Conservation (phyloP, 2,888 invertebrate species). For the Sialis fuliginosa region DNA sequence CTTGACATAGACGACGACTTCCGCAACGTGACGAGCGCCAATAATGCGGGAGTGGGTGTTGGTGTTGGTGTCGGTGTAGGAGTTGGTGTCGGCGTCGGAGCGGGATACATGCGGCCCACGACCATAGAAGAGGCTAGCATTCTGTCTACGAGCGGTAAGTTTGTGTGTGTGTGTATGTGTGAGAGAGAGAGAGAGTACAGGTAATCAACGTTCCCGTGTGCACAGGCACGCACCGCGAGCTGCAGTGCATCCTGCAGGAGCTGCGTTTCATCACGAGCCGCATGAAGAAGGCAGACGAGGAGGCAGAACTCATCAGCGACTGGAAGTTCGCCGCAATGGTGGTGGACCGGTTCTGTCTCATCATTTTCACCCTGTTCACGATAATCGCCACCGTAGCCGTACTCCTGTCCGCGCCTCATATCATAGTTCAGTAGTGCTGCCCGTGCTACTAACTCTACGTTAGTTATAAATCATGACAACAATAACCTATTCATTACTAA, state of each 20-base stretch:
- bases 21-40: slow-evolving; percentile 51
- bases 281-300: slow-evolving; percentile 88
- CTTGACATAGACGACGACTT: slow-evolving; percentile 93
- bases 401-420: slow-evolving; percentile 81
- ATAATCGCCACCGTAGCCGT: slow-evolving; percentile 85
- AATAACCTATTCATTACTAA: neutral
- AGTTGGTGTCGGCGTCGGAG: slow-evolving; percentile 20
- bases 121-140: slow-evolving; percentile 46
- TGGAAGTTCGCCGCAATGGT: slow-evolving; percentile 99
- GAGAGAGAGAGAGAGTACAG: no score
- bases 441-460: neutral
- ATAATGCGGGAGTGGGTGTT: slow-evolving; percentile 39
- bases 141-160: no score
- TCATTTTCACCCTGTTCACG: slow-evolving; percentile 88
- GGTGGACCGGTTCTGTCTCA: slow-evolving; percentile 90
- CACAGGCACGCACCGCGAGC: slow-evolving; percentile 59
- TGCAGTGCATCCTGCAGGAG: slow-evolving; percentile 80
- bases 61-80: slow-evolving; percentile 33
- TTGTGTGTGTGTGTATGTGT: no score
- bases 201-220: slow-evolving; percentile 11
- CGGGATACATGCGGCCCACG: slow-evolving; percentile 49
- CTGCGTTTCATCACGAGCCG: slow-evolving; percentile 86
- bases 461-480: neutral
- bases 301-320: slow-evolving; percentile 83
- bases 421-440: slow-evolving; percentile 74